A percentile compares a stretch with the other conserved stretches of the same genome.
Conservation (phyloP, 2,888 invertebrate species). For the Geophilus truncorum region DNA sequence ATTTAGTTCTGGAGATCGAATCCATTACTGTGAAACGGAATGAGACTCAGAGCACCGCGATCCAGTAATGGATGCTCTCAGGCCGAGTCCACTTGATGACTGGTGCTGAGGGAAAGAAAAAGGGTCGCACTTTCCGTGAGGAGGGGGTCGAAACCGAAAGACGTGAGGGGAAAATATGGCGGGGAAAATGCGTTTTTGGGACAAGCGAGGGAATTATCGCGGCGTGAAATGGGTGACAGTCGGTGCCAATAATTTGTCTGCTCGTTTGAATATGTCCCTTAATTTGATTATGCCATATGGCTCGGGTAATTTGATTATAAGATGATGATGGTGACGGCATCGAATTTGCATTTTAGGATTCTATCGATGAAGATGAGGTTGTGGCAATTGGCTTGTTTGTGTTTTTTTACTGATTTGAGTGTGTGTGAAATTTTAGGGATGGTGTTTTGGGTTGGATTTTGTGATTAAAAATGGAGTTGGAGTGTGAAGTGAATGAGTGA, state of each 20-base stretch:
- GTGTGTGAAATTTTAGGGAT: neutral
- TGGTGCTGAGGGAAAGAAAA: neutral
- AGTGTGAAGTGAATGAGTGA: neutral
- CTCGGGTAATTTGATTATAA: neutral
- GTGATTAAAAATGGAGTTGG: neutral
- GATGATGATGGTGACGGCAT: neutral
- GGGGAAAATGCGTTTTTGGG: neutral
- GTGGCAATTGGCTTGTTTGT: neutral
- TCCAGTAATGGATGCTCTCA: slow-evolving; percentile 19
- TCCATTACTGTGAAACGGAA: slow-evolving; percentile 17
- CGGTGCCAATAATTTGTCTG: neutral
- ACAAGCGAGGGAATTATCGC: neutral
- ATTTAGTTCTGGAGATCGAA: slow-evolving; percentile 17
- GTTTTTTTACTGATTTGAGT: neutral
- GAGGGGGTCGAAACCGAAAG: neutral
- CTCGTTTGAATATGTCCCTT: neutral
- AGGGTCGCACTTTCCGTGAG: neutral
- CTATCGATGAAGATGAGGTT: neutral
- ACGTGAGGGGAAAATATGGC: neutral
- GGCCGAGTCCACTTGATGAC: slow-evolving; percentile 8
- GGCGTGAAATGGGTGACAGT: neutral
- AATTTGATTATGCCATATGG: neutral
- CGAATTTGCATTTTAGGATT: neutral
- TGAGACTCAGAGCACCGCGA: neutral
- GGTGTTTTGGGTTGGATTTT: neutral